These are phyloP conservation scores for Dolichallabes microphthalmus DNA, from an alignment of 2,113 vertebrate genomes.

Conservation along the genomic window DNA sequence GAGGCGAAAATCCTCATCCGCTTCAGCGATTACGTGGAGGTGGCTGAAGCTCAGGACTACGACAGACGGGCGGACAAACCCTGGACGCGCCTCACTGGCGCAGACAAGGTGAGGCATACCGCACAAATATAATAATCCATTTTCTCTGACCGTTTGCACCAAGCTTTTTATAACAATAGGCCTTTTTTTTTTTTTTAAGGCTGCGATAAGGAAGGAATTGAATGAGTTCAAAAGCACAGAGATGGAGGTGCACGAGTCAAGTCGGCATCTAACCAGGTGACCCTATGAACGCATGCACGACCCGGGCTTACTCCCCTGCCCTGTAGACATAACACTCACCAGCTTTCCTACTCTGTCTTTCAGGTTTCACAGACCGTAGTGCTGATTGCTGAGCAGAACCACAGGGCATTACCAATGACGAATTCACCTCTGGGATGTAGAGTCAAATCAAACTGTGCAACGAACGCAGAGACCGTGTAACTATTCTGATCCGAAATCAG, in stretches of 20 bases:
- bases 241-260: constrained; percentile 99
- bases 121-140: no score
- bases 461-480: background rate
- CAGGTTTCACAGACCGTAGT: constrained; percentile 95
- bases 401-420: constrained; percentile 44
- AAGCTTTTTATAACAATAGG: background rate
- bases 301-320: background rate
- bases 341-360: constrained; percentile 48
- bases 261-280: constrained; percentile 96
- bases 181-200: constrained; percentile 73
- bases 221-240: constrained; percentile 99
- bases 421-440: constrained; percentile 10
- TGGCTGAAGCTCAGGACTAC: constrained; percentile 96
- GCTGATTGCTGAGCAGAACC: constrained; percentile 19
- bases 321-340: background rate
- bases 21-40: constrained; percentile 98
- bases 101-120: constrained; percentile 81
- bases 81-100: constrained; percentile 94
- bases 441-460: constrained; percentile 12
- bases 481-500: constrained; percentile 25
- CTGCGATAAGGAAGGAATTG: constrained; percentile 96
- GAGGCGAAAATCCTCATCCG: constrained; percentile 97
- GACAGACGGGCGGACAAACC: constrained; percentile 96
- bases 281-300: background rate
- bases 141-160: background rate